A percentile compares a stretch with the other conserved stretches of the same genome.
These are phyloP conservation scores for Heterodera schachtii DNA, from an alignment of 1,140 invertebrate genomes.

Conservation along the genomic window DNA sequence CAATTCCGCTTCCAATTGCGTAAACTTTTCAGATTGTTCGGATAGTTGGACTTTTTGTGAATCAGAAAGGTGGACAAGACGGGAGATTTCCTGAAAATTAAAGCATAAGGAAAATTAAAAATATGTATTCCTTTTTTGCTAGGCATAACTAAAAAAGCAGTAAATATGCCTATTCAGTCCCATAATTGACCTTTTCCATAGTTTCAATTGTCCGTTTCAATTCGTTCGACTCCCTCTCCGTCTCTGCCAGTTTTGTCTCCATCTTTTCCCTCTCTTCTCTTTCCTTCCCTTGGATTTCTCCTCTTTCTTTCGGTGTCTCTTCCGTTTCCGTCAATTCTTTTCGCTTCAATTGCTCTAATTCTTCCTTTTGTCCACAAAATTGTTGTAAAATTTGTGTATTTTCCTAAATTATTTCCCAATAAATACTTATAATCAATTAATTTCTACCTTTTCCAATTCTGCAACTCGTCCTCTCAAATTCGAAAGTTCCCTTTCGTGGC, in stretches of 20 bases:
- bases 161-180: too few relatives aligned
- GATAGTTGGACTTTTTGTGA: too few relatives aligned
- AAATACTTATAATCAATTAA: not conserved
- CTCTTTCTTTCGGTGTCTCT: too few relatives aligned
- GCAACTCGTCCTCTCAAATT: conserved; percentile 28
- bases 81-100: too few relatives aligned
- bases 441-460: conserved; percentile 20
- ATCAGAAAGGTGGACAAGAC: too few relatives aligned
- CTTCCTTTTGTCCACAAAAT: conserved; percentile 12
- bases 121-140: too few relatives aligned
- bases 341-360: not conserved
- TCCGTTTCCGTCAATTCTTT: not conserved
- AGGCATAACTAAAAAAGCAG: too few relatives aligned
- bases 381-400: conserved; percentile 7
- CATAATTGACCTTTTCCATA: not conserved
- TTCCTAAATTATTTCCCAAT: conserved; percentile 9
- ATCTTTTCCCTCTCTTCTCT: not conserved
- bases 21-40: too few relatives aligned
- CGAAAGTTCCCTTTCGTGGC: conserved; percentile 18
- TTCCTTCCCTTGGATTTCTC: not conserved
- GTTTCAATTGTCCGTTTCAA: not conserved
- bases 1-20: conserved; percentile 1
- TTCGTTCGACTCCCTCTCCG: not conserved
- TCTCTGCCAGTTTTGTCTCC: not conserved
- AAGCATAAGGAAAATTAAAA: too few relatives aligned